phyloP scores from a whole-genome alignment of 2,797 vertebrate species.

The Danio jaintianensis region DNA sequence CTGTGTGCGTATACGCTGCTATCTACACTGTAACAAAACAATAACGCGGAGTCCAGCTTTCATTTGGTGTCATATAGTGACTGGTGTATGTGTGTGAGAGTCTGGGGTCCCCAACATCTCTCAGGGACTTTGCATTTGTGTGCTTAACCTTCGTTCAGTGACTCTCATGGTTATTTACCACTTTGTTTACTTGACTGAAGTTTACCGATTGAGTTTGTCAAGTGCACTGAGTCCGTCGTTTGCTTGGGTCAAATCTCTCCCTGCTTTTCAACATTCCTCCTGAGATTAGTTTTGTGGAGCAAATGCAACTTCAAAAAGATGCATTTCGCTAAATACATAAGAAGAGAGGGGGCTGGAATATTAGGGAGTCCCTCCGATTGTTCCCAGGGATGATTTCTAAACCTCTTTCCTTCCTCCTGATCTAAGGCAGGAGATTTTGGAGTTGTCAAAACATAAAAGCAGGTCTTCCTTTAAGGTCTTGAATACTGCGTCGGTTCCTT shows the following conservation, averaged over 20 bases:
- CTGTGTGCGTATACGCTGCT: constrained; percentile 53
- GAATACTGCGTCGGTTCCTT: background rate
- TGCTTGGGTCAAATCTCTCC: constrained; percentile 1
- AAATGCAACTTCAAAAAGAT: constrained; percentile 18
- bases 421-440: constrained; percentile 19
- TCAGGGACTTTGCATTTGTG: constrained; percentile 58
- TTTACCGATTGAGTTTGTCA: constrained; percentile 26
- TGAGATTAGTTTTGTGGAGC: constrained; percentile 22
- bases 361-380: background rate
- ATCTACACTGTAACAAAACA: constrained; percentile 52
- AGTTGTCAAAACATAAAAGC: constrained; percentile 22
- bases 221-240: constrained; percentile 35
- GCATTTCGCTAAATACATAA: background rate
- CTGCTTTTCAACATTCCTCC: background rate
- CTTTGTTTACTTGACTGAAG: constrained; percentile 44
- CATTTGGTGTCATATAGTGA: constrained; percentile 45
- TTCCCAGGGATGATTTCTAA: constrained; percentile 14
- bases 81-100: constrained; percentile 40
- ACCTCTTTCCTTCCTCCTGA: constrained; percentile 11
- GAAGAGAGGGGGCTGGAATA: constrained; percentile 12
- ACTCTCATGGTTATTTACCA: constrained; percentile 3
- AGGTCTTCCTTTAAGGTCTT: constrained; percentile 29
- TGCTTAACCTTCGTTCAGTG: background rate
- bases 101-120: constrained; percentile 66
- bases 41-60: constrained; percentile 49